Evolutionary conservation across 2,797 vertebrate species (phyloP).

Genomic region (Cirrhinus mrigala): DNA sequence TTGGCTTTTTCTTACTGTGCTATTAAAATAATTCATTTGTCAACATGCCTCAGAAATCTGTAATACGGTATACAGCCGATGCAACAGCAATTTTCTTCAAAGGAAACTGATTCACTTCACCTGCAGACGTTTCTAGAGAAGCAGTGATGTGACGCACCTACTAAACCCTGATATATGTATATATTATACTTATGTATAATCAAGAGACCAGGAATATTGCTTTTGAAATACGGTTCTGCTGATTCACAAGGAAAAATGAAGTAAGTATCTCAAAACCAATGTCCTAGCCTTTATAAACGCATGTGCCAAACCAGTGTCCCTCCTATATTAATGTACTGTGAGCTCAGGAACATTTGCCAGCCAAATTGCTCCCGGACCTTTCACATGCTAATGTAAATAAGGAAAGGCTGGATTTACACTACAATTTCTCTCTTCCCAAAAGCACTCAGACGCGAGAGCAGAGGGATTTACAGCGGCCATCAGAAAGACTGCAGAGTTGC

Average conservation of each 20-base stretch:
- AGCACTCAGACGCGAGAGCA: slow-evolving; percentile 44
- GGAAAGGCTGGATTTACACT: slow-evolving; percentile 57
- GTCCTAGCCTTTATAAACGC: not conserved
- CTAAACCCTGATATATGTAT: not conserved
- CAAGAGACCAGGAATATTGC: not conserved
- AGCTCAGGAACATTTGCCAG: slow-evolving; percentile 32
- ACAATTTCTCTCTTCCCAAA: slow-evolving; percentile 36
- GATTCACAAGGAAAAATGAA: slow-evolving; percentile 13
- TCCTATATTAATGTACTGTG: slow-evolving; percentile 42
- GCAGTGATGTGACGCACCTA: not conserved
- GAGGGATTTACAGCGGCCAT: slow-evolving; percentile 55
- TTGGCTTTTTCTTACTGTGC: not conserved
- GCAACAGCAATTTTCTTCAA: slow-evolving; percentile 9
- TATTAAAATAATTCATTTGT: not conserved
- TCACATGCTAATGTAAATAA: slow-evolving; percentile 52
- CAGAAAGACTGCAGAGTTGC: slow-evolving; percentile 21
- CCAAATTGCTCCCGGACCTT: slow-evolving; percentile 52
- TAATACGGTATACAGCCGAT: not conserved
- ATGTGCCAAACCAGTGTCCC: slow-evolving; percentile 28
- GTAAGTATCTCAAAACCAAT: slow-evolving; percentile 4
- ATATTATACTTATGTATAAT: not conserved
- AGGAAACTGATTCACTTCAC: not conserved
- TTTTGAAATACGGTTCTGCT: slow-evolving; percentile 3
- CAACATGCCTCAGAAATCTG: not conserved
- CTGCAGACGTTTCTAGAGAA: not conserved